phyloP scores from a whole-genome alignment of 2,888 invertebrate species.

The Ophioninae sp. region DNA sequence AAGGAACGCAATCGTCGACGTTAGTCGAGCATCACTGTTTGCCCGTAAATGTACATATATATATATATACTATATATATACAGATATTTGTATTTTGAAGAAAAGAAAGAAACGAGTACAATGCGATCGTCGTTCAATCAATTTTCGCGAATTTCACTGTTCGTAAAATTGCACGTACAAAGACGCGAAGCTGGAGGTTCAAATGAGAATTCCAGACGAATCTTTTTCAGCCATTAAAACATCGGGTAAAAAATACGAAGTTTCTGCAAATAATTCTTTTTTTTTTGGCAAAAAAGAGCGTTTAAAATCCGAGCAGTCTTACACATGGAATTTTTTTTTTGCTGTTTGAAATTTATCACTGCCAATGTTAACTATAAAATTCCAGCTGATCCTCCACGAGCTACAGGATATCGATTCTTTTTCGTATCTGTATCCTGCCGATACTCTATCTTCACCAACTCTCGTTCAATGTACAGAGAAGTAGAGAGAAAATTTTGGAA shows the following conservation, averaged over 20 bases:
- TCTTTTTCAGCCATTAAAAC: not conserved
- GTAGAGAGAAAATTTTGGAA: not conserved
- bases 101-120: not conserved
- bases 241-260: not conserved
- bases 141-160: not conserved
- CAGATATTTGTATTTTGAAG: constrained; percentile 2
- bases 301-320: not conserved
- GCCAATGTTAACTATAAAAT: no score
- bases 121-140: not conserved
- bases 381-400: no score
- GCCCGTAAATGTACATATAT: constrained; percentile 46
- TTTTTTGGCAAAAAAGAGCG: not conserved
- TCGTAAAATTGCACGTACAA: not conserved
- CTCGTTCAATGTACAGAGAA: constrained; percentile 49
- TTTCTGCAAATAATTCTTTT: not conserved
- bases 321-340: not conserved
- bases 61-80: constrained; percentile 24
- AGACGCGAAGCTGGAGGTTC: not conserved
- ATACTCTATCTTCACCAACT: not conserved
- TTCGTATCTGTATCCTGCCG: not conserved
- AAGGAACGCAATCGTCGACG: not conserved
- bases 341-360: no score
- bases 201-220: not conserved
- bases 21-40: not conserved
- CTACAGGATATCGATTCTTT: not conserved